Evolutionary conservation across 2,888 invertebrate genomes (phyloP).

Genomic region (Clusia tigrina): DNA sequence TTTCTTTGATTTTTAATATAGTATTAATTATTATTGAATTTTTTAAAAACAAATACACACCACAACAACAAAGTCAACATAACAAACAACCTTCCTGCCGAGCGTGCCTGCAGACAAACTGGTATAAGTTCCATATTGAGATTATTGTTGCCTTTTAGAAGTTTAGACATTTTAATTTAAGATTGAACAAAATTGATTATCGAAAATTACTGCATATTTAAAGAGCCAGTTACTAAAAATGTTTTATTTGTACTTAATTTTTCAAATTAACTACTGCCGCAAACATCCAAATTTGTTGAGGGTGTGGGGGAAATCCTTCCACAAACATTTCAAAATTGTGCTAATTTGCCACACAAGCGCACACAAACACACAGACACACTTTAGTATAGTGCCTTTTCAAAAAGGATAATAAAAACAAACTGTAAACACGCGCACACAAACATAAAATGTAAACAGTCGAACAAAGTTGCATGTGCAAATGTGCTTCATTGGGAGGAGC

Average conservation of each 20-base stretch:
- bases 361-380: not conserved
- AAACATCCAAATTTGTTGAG: constrained; percentile 21
- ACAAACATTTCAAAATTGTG: constrained; percentile 13
- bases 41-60: constrained; percentile 27
- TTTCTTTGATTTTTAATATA: too few species aligned
- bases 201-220: constrained; percentile 12
- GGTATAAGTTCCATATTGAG: constrained; percentile 27
- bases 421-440: not conserved
- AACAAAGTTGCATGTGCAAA: constrained; percentile 24
- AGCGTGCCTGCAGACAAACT: constrained; percentile 49
- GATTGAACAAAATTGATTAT: too few species aligned
- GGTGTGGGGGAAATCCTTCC: constrained; percentile 9
- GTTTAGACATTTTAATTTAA: too few species aligned
- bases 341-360: constrained; percentile 1
- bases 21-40: too few species aligned
- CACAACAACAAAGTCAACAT: constrained; percentile 33
- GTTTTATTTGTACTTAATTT: constrained; percentile 33
- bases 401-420: not conserved
- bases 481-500: constrained; percentile 12
- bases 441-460: constrained; percentile 4
- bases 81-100: constrained; percentile 62
- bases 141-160: too few species aligned
- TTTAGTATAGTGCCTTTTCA: too few species aligned
- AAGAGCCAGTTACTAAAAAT: too few species aligned
- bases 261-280: constrained; percentile 25